A percentile compares a stretch with the other conserved stretches of the same genome.
phyloP scores from a whole-genome alignment of 2,888 invertebrate species.

The Eupithecia subumbrata region DNA sequence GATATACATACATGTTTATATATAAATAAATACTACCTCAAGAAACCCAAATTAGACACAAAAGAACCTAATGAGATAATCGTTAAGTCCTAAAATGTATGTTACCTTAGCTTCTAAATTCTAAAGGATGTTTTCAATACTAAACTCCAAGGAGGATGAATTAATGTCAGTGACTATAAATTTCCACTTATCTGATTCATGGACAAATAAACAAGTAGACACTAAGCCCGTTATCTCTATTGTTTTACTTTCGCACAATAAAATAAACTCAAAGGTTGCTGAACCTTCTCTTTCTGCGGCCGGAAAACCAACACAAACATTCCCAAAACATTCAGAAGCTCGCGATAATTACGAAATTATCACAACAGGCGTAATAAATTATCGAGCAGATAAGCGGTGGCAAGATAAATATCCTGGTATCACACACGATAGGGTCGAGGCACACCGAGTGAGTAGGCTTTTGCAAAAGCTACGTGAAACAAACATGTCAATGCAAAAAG shows the following conservation, averaged over 20 bases:
- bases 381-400: slow-evolving; percentile 41
- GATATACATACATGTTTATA: too few relatives aligned
- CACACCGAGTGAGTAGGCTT: slow-evolving; percentile 14
- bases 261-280: slow-evolving; percentile 10
- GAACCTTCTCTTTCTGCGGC: slow-evolving; percentile 4
- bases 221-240: slow-evolving; percentile 8
- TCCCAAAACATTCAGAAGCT: slow-evolving; percentile 34
- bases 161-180: slow-evolving; percentile 3
- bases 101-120: background rate
- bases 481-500: background rate
- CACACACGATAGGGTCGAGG: slow-evolving; percentile 29
- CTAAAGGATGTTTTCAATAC: background rate
- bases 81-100: too few relatives aligned
- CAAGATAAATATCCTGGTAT: slow-evolving; percentile 43
- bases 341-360: slow-evolving; percentile 44
- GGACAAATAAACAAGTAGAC: slow-evolving; percentile 9
- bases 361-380: slow-evolving; percentile 44
- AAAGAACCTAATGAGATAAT: background rate
- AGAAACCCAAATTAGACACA: too few relatives aligned
- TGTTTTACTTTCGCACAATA: slow-evolving; percentile 12
- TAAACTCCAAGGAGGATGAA: background rate
- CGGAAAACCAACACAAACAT: slow-evolving; percentile 34
- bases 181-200: slow-evolving; percentile 9
- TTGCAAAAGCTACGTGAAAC: background rate
- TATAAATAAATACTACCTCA: too few relatives aligned